Conservation (phyloP, 2,113 vertebrate genomes). For the Tenrec ecaudatus region DNA sequence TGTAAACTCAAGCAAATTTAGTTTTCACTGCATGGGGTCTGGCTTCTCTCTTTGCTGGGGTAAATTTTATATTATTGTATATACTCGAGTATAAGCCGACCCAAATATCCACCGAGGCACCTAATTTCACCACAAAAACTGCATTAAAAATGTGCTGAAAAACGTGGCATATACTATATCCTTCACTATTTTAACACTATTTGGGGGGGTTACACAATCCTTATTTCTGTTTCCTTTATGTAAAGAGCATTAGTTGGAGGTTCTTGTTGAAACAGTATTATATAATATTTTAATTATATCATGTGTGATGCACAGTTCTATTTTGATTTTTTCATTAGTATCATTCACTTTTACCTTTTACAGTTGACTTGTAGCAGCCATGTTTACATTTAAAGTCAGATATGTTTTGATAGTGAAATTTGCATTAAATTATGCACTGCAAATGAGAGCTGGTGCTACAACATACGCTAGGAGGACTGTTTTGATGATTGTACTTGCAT, state of each 20-base stretch:
- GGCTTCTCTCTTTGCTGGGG: conserved; percentile 47
- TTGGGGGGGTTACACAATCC: conserved; percentile 75
- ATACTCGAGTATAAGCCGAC: no score
- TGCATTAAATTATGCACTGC: conserved; percentile 53
- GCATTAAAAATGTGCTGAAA: no score
- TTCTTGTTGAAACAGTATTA: conserved; percentile 86
- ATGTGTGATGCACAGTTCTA: conserved; percentile 71
- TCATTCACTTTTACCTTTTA: conserved; percentile 79
- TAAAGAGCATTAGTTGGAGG: conserved; percentile 77
- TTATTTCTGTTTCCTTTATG: conserved; percentile 80
- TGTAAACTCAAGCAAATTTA: conserved; percentile 52
- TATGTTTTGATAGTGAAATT: conserved; percentile 76
- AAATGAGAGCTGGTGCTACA: conserved; percentile 75
- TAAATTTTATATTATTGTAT: conserved; percentile 41
- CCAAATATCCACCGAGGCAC: no score
- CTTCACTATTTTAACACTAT: conserved; percentile 82
- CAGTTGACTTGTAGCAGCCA: conserved; percentile 85
- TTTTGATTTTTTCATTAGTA: conserved; percentile 77
- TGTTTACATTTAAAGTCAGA: conserved; percentile 84
- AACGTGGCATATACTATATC: conserved; percentile 8
- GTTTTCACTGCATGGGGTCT: conserved; percentile 67
- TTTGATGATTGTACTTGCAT: conserved; percentile 63
- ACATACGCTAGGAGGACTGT: conserved; percentile 50
- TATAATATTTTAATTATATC: conserved; percentile 79
- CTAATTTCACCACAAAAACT: no score